These are phyloP conservation scores for Plecotus auritus DNA, from an alignment of 2,113 vertebrate genomes.

Conservation along the genomic window DNA sequence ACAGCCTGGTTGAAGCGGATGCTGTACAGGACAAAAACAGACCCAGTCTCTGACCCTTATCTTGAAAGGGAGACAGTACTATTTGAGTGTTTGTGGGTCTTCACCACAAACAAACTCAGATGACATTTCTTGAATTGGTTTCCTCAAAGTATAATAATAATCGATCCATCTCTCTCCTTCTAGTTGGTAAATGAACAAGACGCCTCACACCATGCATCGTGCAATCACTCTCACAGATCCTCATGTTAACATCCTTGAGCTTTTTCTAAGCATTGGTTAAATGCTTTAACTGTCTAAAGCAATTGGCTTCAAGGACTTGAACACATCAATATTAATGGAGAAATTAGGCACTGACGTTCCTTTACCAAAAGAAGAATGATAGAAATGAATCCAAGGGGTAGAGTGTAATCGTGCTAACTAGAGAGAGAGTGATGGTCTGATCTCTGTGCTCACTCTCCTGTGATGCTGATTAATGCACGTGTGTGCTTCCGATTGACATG, in stretches of 20 bases:
- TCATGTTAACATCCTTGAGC: conserved; percentile 20
- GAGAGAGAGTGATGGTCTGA: neutral
- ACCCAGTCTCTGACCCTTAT: neutral
- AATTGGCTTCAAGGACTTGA: conserved; percentile 51
- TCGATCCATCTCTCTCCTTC: neutral
- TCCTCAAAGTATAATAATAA: neutral
- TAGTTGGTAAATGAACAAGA: neutral
- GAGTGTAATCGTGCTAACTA: neutral
- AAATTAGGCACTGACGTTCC: conserved; percentile 36
- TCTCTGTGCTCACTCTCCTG: neutral
- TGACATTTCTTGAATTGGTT: neutral
- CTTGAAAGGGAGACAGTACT: neutral
- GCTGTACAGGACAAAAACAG: neutral
- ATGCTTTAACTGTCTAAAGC: conserved; percentile 52
- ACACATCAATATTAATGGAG: conserved; percentile 41
- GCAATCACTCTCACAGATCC: neutral
- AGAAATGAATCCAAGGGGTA: conserved; percentile 44
- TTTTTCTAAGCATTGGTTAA: conserved; percentile 58
- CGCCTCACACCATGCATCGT: neutral
- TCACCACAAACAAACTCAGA: neutral
- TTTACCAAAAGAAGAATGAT: neutral
- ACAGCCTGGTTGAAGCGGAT: neutral
- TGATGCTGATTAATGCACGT: conserved; percentile 30
- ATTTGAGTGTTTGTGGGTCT: neutral
- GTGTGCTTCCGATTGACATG: conserved; percentile 15